Conservation (phyloP, 2,797 vertebrate genomes). For the Pampus argenteus region DNA sequence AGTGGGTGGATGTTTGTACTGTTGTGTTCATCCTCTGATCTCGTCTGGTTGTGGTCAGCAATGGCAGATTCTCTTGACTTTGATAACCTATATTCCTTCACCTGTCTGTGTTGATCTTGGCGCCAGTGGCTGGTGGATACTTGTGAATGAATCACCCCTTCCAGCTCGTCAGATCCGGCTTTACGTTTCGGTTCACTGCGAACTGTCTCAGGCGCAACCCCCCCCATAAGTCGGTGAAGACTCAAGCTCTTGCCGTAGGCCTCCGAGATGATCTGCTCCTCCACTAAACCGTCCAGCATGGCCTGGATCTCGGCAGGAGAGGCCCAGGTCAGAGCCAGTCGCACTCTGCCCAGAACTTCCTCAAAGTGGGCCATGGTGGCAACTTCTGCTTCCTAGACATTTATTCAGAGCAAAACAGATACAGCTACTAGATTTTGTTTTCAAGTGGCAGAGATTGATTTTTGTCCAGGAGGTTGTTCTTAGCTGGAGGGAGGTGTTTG, state of each 20-base stretch:
- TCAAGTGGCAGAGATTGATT: slow-evolving; percentile 12
- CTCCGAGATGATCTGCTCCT: slow-evolving; percentile 80
- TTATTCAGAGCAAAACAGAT: not conserved
- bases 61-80: not conserved
- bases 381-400: accelerated
- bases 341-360: slow-evolving; percentile 79
- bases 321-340: slow-evolving; percentile 68
- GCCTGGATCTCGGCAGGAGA: slow-evolving; percentile 62
- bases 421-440: not conserved
- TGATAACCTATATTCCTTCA: not conserved
- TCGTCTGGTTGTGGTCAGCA: not conserved
- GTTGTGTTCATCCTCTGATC: not conserved
- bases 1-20: not conserved
- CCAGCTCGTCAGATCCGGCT: not conserved
- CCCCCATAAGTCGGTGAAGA: not conserved
- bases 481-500: slow-evolving; percentile 41
- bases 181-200: not conserved
- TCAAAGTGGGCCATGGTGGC: slow-evolving; percentile 81
- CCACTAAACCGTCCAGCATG: slow-evolving; percentile 76
- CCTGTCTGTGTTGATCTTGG: not conserved
- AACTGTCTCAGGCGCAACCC: not conserved
- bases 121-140: not conserved
- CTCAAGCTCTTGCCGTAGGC: slow-evolving; percentile 79
- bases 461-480: slow-evolving; percentile 43
- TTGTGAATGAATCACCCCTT: not conserved